These are phyloP conservation scores for Sebastes schlegelii DNA, from an alignment of 2,113 vertebrate genomes.

Conservation along the genomic window DNA sequence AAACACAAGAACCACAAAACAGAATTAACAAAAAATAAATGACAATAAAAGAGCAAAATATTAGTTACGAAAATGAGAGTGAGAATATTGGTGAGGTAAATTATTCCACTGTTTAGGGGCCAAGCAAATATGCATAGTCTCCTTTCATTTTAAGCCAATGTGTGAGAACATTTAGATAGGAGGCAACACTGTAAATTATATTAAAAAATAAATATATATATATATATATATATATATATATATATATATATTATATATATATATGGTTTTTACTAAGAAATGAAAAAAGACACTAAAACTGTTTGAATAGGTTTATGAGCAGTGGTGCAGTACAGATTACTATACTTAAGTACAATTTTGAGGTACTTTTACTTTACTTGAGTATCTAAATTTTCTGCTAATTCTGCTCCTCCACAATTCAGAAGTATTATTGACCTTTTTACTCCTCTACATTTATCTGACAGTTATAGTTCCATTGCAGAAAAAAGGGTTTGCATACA, in stretches of 20 bases:
- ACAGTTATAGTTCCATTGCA: background rate
- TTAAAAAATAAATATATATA: background rate
- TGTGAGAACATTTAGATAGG: background rate
- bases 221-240: background rate
- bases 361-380: background rate
- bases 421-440: background rate
- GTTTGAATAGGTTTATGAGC: background rate
- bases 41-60: background rate
- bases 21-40: background rate
- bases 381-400: background rate
- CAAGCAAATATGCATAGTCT: background rate
- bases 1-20: background rate
- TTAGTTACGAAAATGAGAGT: background rate
- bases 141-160: background rate
- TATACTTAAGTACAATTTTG: background rate
- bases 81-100: background rate
- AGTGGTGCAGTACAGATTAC: background rate
- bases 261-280: background rate
- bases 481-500: background rate
- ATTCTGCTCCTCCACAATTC: background rate
- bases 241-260: background rate
- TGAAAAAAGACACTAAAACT: background rate
- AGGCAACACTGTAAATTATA: background rate
- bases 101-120: background rate
- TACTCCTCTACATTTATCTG: background rate